These are phyloP conservation scores for Sesamia inferens DNA, from an alignment of 2,888 invertebrate species.

Conservation along the genomic window DNA sequence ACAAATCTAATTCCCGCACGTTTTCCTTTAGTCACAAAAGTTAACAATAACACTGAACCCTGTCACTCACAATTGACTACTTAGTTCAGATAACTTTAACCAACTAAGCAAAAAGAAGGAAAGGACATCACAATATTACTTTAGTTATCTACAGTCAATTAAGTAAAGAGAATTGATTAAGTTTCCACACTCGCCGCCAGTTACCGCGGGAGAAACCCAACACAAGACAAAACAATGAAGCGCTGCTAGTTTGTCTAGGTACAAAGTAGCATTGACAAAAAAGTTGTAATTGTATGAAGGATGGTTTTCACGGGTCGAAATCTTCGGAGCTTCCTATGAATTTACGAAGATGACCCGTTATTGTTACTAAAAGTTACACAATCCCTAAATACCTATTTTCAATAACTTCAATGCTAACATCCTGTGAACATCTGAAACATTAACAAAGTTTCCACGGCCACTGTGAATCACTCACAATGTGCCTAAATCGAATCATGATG, in stretches of 20 bases:
- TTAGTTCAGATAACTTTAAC: constrained; percentile 17
- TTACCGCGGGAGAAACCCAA: background rate
- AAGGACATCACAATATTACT: constrained; percentile 14
- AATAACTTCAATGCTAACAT: background rate
- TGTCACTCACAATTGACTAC: constrained; percentile 22
- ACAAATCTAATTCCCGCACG: no score
- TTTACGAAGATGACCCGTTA: background rate
- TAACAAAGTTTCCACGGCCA: background rate
- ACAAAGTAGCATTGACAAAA: background rate
- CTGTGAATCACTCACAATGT: constrained; percentile 29
- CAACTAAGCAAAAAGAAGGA: constrained; percentile 28
- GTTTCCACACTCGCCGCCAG: background rate
- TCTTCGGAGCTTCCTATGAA: background rate
- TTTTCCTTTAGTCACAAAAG: background rate
- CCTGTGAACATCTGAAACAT: constrained; percentile 2
- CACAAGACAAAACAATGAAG: background rate
- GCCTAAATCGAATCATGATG: constrained; percentile 32
- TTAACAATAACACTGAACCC: background rate
- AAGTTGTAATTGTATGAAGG: background rate
- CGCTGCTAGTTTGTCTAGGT: background rate
- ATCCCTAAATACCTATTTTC: background rate
- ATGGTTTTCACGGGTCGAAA: background rate
- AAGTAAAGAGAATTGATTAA: background rate
- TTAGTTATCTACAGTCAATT: no score
- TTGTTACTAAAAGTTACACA: background rate